These are phyloP conservation scores for Folsomia manolachei DNA, from an alignment of 2,888 invertebrate genomes.

Conservation along the genomic window DNA sequence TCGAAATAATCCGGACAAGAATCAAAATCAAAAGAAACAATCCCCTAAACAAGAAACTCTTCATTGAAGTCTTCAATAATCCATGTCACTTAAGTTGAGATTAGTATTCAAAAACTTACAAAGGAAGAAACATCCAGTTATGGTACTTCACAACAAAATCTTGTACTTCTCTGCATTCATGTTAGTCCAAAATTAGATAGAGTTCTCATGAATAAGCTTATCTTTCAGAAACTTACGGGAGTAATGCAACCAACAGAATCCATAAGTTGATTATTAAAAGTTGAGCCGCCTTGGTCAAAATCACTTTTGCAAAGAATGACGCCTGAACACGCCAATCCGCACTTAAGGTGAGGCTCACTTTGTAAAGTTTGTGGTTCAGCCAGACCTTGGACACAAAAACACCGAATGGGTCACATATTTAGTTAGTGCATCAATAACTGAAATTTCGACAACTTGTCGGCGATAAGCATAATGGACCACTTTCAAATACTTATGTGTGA, in stretches of 20 bases:
- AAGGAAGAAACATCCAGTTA: background rate
- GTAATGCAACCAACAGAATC: background rate
- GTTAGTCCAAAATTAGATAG: too few relatives aligned
- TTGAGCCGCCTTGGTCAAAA: background rate
- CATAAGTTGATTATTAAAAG: constrained; percentile 1
- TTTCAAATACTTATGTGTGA: too few relatives aligned
- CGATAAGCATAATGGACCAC: too few relatives aligned
- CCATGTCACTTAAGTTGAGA: too few relatives aligned
- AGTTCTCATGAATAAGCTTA: too few relatives aligned
- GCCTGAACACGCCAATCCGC: background rate
- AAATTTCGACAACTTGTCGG: too few relatives aligned
- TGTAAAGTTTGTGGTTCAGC: background rate
- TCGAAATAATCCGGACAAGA: background rate
- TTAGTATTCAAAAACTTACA: background rate
- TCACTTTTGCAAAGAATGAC: background rate
- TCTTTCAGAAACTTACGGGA: too few relatives aligned
- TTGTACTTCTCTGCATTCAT: too few relatives aligned
- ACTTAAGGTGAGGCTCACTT: background rate
- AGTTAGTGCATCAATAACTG: background rate
- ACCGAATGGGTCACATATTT: background rate
- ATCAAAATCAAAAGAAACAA: background rate
- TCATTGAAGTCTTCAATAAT: background rate
- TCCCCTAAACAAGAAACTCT: background rate
- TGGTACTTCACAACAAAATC: background rate
- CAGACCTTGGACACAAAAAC: background rate